Evolutionary conservation across 2,888 invertebrate genomes (phyloP), one percentile per base, ranked within the genome.

Genomic region (Thymelicus lineola): DNA sequence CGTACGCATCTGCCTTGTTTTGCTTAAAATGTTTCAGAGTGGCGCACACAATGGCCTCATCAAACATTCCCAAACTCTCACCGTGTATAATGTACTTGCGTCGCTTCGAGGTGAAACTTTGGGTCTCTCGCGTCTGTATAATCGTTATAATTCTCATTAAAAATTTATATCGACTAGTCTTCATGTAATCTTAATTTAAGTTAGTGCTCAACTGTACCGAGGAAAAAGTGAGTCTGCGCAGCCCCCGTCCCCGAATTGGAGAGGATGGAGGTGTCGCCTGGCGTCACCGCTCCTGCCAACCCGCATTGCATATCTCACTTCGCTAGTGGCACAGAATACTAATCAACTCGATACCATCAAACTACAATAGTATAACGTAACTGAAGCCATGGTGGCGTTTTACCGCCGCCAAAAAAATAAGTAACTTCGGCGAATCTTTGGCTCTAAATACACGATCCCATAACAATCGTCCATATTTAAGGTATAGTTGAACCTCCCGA

Each of bases 1-100:
- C 42, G 42, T 42, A 42, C 9, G 42, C 42, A 55, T 28, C 55
- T n/a, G 57, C n/a, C 57, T 15, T 9, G 36, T 15, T n/a, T n/a
- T n/a, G 14, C 36, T 7, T 38, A 38, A 15, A 58, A 58, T 58
- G 38, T 58, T 58, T 58, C 58, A 58, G 38, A 38, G 58, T 38
- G n/a, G 36, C 58, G 58, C 38, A 58, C 38, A 58, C 55, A 58
- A 58, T 58, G 38, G 35, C 36, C 15, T 28, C 58, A 58, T 58
- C 58, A 38, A 58, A 58, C n/a, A 58, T 58, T 58, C 58, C 36
- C 58, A 55, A 55, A 35, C 58, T 58, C 58, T 58, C 58, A 38
- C 36, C 38, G 38, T 35, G 2, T 58, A n/a, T n/a, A 38, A 58
- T 38, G 38, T 15, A 17, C 58, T 38, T 15, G n/a, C 57, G 14